These are phyloP conservation scores for Argya squamiceps DNA, from an alignment of 2,797 vertebrate species.

Conservation along the genomic window DNA sequence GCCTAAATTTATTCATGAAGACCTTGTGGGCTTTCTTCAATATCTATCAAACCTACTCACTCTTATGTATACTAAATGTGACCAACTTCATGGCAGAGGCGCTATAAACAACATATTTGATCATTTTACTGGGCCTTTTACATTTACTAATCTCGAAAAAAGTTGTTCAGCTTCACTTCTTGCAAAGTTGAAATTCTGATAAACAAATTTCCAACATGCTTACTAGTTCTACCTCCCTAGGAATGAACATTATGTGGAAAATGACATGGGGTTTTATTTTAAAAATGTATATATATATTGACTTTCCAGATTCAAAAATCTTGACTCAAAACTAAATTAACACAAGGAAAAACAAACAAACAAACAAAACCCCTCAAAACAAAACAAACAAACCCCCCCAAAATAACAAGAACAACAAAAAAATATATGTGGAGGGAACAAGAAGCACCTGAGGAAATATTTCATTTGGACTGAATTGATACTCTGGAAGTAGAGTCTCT, in stretches of 20 bases:
- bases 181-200: background rate
- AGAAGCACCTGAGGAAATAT: background rate
- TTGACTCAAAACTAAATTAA: background rate
- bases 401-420: background rate
- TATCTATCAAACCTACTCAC: background rate
- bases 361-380: background rate
- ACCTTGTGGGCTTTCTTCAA: background rate
- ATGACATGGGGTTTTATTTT: rapidly evolving
- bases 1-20: background rate
- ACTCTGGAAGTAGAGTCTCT: no score
- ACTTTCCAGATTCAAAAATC: background rate
- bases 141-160: background rate
- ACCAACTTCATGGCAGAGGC: background rate
- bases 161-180: background rate
- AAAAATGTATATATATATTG: background rate
- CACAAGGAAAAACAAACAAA: background rate
- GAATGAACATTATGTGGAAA: background rate
- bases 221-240: background rate
- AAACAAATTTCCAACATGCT: background rate
- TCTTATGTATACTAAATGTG: background rate
- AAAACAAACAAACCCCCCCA: background rate
- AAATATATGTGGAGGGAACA: rapidly evolving
- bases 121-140: background rate
- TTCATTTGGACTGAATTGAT: background rate
- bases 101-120: background rate